Evolutionary conservation across 2,113 vertebrate genomes (phyloP).

Genomic region (Epinephelus moara): DNA sequence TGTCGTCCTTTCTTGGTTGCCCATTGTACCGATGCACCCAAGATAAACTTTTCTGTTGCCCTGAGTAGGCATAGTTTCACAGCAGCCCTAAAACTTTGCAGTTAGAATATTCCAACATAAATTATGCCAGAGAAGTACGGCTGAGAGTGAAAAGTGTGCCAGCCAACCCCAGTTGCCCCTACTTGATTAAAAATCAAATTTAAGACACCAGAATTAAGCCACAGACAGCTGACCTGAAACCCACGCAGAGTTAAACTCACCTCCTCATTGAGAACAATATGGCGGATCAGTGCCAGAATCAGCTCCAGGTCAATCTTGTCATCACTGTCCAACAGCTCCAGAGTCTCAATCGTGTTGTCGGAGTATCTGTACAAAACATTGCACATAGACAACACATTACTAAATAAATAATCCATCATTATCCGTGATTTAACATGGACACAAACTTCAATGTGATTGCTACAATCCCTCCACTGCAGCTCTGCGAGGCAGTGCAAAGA

Average conservation of each 20-base stretch:
- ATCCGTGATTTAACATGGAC: not conserved
- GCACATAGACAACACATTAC: not conserved
- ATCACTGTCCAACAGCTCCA: slow-evolving; percentile 91
- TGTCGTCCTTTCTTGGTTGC: too few species aligned
- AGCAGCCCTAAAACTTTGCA: too few species aligned
- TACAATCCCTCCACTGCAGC: not conserved
- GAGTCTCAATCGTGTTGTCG: slow-evolving; percentile 86
- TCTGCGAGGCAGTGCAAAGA: not conserved
- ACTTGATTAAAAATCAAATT: not conserved
- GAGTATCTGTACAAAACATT: slow-evolving; percentile 88
- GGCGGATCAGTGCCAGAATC: slow-evolving; percentile 90
- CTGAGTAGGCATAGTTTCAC: too few species aligned
- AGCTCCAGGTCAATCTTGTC: slow-evolving; percentile 96
- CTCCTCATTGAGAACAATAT: slow-evolving; percentile 93
- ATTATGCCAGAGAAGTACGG: too few species aligned
- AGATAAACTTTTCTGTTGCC: too few species aligned
- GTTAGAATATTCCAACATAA: too few species aligned
- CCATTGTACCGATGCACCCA: too few species aligned
- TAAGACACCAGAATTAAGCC: not conserved
- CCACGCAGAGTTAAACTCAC: slow-evolving; percentile 75
- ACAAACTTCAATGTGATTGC: not conserved
- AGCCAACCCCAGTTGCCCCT: too few species aligned
- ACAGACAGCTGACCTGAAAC: not conserved
- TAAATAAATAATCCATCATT: not conserved
- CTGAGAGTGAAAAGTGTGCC: too few species aligned